Evolutionary conservation across 2,797 vertebrate genomes (phyloP).

Genomic region (Sebastolobus altivelis): DNA sequence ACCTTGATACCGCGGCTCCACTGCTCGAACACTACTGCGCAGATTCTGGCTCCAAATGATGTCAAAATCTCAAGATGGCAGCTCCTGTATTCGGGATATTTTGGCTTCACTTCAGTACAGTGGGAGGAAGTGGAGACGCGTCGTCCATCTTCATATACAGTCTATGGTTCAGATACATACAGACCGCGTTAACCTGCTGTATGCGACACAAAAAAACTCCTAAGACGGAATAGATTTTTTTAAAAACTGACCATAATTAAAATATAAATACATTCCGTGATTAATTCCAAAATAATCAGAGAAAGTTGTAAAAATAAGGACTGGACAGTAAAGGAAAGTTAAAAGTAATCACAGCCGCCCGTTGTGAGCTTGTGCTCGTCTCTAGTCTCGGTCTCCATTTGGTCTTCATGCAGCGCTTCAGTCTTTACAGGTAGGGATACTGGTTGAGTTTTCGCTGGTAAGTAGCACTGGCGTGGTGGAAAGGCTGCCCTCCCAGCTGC

Average conservation of each 20-base stretch:
- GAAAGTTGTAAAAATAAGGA: conserved; percentile 19
- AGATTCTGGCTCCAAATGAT: too few species aligned
- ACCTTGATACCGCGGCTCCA: too few species aligned
- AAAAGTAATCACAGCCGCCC: conserved; percentile 38
- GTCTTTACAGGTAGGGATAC: conserved; percentile 91
- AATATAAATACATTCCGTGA: conserved; percentile 30
- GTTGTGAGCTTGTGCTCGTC: conserved; percentile 62
- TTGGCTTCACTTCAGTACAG: too few species aligned
- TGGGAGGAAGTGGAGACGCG: too few species aligned
- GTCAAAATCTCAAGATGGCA: too few species aligned
- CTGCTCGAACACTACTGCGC: too few species aligned
- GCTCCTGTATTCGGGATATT: too few species aligned
- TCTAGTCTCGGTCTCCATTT: conserved; percentile 62
- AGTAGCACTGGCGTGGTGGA: conserved; percentile 89
- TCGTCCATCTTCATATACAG: too few species aligned
- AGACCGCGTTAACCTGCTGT: neutral
- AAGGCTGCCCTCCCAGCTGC: conserved; percentile 92
- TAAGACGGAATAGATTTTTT: neutral
- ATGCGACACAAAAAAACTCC: neutral
- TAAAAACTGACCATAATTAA: conserved; percentile 5
- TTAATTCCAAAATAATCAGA: conserved; percentile 8
- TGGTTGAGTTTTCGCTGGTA: conserved; percentile 96
- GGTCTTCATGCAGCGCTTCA: conserved; percentile 29
- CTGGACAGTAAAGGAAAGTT: neutral
- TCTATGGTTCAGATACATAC: neutral